Evolutionary conservation across 2,113 vertebrate genomes (phyloP).

Genomic region (Crotophaga sulcirostris): DNA sequence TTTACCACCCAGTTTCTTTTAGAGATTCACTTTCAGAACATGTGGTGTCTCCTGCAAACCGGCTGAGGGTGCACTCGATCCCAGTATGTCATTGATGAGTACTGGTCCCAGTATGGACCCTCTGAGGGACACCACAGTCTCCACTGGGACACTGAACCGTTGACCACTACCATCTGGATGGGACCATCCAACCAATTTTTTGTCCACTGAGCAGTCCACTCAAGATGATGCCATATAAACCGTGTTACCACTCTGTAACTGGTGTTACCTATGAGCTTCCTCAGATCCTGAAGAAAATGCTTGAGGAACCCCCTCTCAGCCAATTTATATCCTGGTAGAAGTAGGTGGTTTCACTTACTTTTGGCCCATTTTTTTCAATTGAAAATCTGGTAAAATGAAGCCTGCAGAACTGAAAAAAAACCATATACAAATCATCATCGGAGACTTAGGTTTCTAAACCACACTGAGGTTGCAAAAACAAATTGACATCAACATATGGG

Average conservation of each 20-base stretch:
- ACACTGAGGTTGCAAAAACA: slow-evolving; percentile 60
- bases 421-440: neutral
- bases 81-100: no score
- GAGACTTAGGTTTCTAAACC: slow-evolving; percentile 49
- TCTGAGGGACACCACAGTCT: no score
- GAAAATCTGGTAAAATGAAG: neutral
- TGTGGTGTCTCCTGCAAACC: no score
- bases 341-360: neutral
- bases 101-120: no score
- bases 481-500: slow-evolving; percentile 71
- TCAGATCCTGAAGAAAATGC: neutral
- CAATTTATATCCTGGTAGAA: neutral
- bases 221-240: neutral
- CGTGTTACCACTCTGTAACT: accelerated
- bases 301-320: neutral
- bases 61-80: no score
- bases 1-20: neutral
- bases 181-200: no score
- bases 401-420: neutral
- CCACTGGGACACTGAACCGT: no score
- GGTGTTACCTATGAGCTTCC: accelerated
- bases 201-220: no score
- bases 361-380: neutral
- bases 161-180: no score
- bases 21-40: neutral